Evolutionary conservation across 2,888 invertebrate genomes (phyloP), one percentile per base, ranked within the genome.

Genomic region (Andrena camellia): DNA sequence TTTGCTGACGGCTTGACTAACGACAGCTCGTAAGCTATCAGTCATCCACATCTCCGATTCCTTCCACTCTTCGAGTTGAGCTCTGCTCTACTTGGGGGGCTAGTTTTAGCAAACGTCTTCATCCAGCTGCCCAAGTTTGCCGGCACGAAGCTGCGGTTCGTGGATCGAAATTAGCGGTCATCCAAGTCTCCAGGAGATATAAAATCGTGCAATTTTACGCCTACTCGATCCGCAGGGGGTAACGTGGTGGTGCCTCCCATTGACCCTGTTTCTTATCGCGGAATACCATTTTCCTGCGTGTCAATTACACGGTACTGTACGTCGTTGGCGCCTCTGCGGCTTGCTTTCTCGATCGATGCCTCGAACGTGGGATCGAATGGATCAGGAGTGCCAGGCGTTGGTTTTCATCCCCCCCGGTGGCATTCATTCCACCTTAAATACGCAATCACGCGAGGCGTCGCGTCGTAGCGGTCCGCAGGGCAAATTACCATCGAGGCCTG

Each of bases 361-460:
- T 52, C 48, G 57, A 63, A 77, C 8, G 23, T 10, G 23, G n/a
- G 60, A 6, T 20, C 20, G 69, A 26, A 57, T 10, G 23, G 57
- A 23, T 23, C 20, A 13, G 10, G 10, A 13, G 57, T 57, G 20
- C 26, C 23, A 26, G 23, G 23, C 20, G 54, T 42, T 2, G 54
- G 7, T 54, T 20, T 10, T 20, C 8, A 10, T 20, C 20, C 52
- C 52, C 23, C 8, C 23, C 23, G 57, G 8, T 26, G 17, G 48
- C 63, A 67, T 80, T 74, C 62, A 81, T 82, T 81, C 57, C 54
- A n/a, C 62, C 66, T 42, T 31, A 35, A 70, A 75, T 82, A 69
- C 20, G 60, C 67, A 48, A 72, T 57, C 2, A 31, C 13, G 2
- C 17, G 48, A 59, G 42, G 17, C 33, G 67, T 59, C 67, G 59